Evolutionary conservation across 2,888 invertebrate species (phyloP).

Genomic region (Tenthredo scrophulariae): DNA sequence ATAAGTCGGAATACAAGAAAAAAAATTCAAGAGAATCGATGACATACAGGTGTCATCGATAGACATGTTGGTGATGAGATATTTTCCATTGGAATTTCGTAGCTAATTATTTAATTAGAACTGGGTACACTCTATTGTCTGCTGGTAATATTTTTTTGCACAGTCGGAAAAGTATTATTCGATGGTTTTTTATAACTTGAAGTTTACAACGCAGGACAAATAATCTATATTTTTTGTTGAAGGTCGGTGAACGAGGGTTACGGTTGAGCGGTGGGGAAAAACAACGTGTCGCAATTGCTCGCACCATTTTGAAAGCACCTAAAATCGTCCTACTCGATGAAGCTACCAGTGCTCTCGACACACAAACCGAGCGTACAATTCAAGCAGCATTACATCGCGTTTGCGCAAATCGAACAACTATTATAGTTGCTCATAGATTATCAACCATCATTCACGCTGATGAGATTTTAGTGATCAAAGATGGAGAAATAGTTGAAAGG

Average conservation of each 20-base stretch:
- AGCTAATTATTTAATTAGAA: no score
- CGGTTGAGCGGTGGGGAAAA: slow-evolving; percentile 98
- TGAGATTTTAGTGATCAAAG: slow-evolving; percentile 94
- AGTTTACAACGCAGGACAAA: background rate
- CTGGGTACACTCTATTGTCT: no score
- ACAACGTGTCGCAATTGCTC: slow-evolving; percentile 97
- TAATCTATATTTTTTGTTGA: slow-evolving; percentile 49
- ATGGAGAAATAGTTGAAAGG: slow-evolving; percentile 94
- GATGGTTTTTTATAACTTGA: background rate
- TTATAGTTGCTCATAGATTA: slow-evolving; percentile 96
- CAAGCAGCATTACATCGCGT: slow-evolving; percentile 86
- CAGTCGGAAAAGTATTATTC: no score
- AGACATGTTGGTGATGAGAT: background rate
- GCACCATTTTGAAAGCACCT: slow-evolving; percentile 96
- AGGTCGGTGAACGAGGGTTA: slow-evolving; percentile 97
- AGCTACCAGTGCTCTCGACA: slow-evolving; percentile 97
- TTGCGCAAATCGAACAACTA: slow-evolving; percentile 92
- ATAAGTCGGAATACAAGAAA: no score
- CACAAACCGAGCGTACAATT: slow-evolving; percentile 90
- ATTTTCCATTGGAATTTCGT: background rate
- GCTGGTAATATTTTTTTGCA: no score
- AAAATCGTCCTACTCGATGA: slow-evolving; percentile 95
- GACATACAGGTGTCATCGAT: no score
- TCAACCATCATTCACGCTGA: slow-evolving; percentile 97
- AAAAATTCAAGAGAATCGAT: no score